Conservation (phyloP, 2,113 vertebrate genomes). For the Ageneiosus marmoratus region DNA sequence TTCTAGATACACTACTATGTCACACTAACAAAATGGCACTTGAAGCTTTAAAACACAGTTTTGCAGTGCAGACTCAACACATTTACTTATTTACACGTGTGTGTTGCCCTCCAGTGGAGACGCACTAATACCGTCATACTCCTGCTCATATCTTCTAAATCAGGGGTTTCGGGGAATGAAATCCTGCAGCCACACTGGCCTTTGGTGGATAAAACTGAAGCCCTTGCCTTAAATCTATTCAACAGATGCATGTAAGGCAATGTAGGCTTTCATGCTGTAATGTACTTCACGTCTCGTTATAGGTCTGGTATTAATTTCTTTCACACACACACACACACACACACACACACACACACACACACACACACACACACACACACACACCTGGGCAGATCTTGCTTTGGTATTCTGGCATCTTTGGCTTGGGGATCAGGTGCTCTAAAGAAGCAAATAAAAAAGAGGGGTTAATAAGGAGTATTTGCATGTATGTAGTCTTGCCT, state of each 20-base stretch:
- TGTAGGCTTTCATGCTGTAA: not conserved
- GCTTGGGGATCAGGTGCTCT: conserved; percentile 85
- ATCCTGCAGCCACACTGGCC: not conserved
- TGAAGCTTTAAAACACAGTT: not conserved
- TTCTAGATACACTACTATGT: not conserved
- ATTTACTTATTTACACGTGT: not conserved
- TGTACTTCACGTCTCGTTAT: not conserved
- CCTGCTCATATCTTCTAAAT: not conserved
- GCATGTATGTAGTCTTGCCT: not conserved
- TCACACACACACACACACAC: too few relatives aligned
- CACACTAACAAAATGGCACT: not conserved
- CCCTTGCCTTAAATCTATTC: not conserved
- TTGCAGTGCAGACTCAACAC: not conserved
- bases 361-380: too few relatives aligned
- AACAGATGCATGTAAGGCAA: not conserved
- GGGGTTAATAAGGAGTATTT: too few relatives aligned
- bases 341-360: too few relatives aligned
- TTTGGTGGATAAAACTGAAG: not conserved
- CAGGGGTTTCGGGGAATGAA: not conserved
- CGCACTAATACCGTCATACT: not conserved
- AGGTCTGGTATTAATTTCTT: too few relatives aligned
- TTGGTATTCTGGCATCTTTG: conserved; percentile 80
- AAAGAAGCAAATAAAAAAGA: conserved; percentile 38
- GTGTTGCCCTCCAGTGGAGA: conserved; percentile 51
- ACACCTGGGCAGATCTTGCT: conserved; percentile 83